Evolutionary conservation across 2,888 invertebrate genomes (phyloP).

Genomic region (Steinernema carpocapsae): DNA sequence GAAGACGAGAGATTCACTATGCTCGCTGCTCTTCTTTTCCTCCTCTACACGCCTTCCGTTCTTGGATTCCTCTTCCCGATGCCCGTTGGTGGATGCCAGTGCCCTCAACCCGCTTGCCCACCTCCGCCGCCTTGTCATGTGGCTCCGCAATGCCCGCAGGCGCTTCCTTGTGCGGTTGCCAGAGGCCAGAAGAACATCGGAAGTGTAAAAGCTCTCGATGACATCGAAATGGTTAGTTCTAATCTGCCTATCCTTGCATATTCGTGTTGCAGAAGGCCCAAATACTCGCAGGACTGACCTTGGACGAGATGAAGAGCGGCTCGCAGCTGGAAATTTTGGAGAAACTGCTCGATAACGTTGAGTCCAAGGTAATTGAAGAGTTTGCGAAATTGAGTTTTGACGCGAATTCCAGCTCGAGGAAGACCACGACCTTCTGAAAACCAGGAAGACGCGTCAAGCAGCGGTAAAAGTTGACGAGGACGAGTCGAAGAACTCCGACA

Average conservation of each 20-base stretch:
- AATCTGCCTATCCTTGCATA: not conserved
- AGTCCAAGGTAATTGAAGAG: not conserved
- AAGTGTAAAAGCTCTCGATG: not conserved
- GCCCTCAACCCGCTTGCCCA: not conserved
- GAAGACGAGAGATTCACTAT: not conserved
- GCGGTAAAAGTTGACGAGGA: slow-evolving; percentile 8
- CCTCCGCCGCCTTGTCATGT: not conserved
- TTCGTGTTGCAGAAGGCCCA: not conserved
- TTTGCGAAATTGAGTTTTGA: too few species aligned
- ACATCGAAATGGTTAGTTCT: not conserved
- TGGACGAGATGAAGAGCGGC: not conserved
- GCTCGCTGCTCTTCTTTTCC: not conserved
- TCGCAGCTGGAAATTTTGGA: slow-evolving; percentile 1
- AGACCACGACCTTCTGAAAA: slow-evolving; percentile 11
- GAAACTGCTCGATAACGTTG: not conserved
- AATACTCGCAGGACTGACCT: not conserved
- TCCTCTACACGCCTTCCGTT: not conserved
- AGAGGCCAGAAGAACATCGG: slow-evolving; percentile 8
- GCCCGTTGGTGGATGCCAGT: not conserved
- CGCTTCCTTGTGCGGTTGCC: slow-evolving; percentile 1
- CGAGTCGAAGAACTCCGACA: slow-evolving; percentile 19
- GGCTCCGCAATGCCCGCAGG: not conserved
- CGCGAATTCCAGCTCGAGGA: not conserved
- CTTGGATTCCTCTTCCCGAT: not conserved
- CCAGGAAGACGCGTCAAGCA: not conserved